Base-by-base conservation (phyloP, 2,888 invertebrate genomes). In the Ctena decussata region DNA sequence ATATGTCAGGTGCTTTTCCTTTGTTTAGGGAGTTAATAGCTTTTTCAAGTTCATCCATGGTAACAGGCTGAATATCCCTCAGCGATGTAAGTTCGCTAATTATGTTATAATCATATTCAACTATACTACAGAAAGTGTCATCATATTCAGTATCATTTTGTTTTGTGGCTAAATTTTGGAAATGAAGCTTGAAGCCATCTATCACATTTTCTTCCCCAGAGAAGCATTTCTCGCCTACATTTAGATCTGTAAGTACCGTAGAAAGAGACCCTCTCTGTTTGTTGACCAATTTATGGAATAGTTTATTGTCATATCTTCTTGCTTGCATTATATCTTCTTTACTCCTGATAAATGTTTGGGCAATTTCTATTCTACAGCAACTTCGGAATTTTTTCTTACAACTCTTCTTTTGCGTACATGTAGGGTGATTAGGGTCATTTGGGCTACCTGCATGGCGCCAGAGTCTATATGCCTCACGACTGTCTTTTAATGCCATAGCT, bases 1-100 rank as follows among this genome's bases (percentile, higher is more conserved):
- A 60, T 12, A 60, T 60, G 30, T 60, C 60, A 8, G 60, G 60
- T n/a, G 60, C 60, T n/a, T 60, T 60, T 60, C 60, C 60, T 60
- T 27, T 60, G 8, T 60, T 60, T 8, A 60, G 30, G 11, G 60
- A 60, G 11, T n/a, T 8, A 11, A n/a, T 60, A 60, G 60, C 60
- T 60, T 60, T 30, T 60, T 27, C 60, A 11, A 60, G 11, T 60
- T 60, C 60, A 27, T 60, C 24, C 60, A 27, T 60, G 11, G 60
- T 60, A 8, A 30, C 30, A 12, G 24, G 60, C 8, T 27, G 8
- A n/a, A 60, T 60, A 60, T 60, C 11, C 11, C n/a, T 30, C n/a
- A 30, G 11, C 8, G 11, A 8, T n/a, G 30, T 30, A 8, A 60
- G n/a, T n/a, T 27, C 24, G 11, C 30, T 60, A n/a, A 60, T 60